Base-by-base conservation (phyloP, 2,888 invertebrate genomes). In the Atethmia centrago region DNA sequence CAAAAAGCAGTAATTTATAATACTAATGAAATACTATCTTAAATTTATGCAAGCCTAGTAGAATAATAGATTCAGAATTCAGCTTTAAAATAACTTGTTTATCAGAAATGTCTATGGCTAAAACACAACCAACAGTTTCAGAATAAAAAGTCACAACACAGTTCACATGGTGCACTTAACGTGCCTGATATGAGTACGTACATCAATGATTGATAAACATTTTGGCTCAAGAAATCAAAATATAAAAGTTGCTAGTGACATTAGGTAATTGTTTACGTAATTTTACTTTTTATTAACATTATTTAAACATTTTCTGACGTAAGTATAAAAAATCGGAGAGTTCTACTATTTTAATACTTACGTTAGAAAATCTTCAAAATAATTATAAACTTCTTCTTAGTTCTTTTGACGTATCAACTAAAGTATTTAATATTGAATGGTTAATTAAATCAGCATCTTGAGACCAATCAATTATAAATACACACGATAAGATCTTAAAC, bases 371-470 rank as follows among this genome's bases (percentile, higher is more conserved):
- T n/a, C n/a, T 42, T 36, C 42, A 45, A 31, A 77, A 14, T 66
- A 31, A 74, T 77, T 56, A 42, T 36, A 67, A 67, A 42, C 14
- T 2, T 42, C 21, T 47, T 45, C n/a, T 28, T 59, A 59, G 68
- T 74, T 59, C 14, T 14, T 28, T 51, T 45, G 42, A 58, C 42
- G 49, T 78, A n/a, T 67, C 21, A 51, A 36, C 40, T 21, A 21
- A 42, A 0, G 25, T 21, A 49, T 56, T 66, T 40, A 31, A 77
- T 77, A 47, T 56, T 77, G 56, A 65, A 77, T 42, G 8, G 59
- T 31, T 53, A 79, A 79, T 79, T 79, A 42, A 76, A 71, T 79
- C 59, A 53, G 21, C 31, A 71, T 76, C 10, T 16, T 40, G 53
- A 59, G 25, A 25, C 31, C 5, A 74, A 25, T 70, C 40, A 61